Evolutionary conservation across 2,797 vertebrate genomes (phyloP), one percentile per base, ranked within the genome.

Genomic region (Melanotaenia trifasciata): DNA sequence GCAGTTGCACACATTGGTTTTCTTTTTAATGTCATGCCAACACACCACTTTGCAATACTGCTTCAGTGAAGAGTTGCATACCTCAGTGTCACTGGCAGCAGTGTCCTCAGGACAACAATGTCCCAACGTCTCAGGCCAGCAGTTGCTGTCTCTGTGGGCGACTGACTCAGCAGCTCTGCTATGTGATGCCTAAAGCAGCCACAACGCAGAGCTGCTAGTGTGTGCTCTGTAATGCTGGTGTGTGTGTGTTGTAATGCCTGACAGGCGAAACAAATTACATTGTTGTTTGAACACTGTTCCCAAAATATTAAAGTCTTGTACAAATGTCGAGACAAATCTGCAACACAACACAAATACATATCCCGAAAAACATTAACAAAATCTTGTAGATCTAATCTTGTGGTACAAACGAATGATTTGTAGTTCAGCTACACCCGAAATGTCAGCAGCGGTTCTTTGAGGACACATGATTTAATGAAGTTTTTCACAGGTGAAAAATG

Each of bases 101-200:
- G 22, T 33, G 57, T 63, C 65, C 65, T 81, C 74, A 70, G 57
- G 54, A 67, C 63, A 14, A 51, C 58, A 62, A 60, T 57, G 72
- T 61, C 47, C 64, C 0, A 8, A 50, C 45, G 57, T 81, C 65
- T 73, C 72, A 64, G 71, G 4, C 12, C 18, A 83, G 72, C 68
- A 32, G 54, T 78, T 65, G 4, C 76, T 45, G 67, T 74, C 67
- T 36, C 67, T 56, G 59, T 14, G 61, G 54, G 32, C 12, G 20
- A 18, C 18, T 40, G 67, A 67, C 32, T 63, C 65, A 18, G 26
- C 65, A 30, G 59, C 51, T 60, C 40, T 30, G 47, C 71, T 59
- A 57, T 63, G 30, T 51, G 69, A 72, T 9, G 68, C 66, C 58
- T 53, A 50, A 36, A 64, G 58, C 3, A 58, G 67, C 51, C 28